Evolutionary conservation across 2,888 invertebrate species (phyloP).

Genomic region (Eumerus sabulonum): DNA sequence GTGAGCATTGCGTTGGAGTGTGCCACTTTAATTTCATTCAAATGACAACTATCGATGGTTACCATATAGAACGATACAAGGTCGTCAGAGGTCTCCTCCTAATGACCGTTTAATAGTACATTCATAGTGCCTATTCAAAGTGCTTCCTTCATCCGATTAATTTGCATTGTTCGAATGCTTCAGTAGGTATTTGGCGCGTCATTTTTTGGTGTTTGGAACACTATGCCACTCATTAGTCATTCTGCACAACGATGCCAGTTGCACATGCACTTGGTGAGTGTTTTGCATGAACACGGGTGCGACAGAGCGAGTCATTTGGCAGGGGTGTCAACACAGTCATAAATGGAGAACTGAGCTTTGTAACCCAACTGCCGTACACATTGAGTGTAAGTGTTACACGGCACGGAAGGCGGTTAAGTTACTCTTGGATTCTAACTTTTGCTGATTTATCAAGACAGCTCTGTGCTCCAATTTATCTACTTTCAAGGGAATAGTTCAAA

Average conservation of each 20-base stretch:
- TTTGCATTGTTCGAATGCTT: constrained; percentile 32
- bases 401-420: too few relatives aligned
- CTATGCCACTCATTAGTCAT: constrained; percentile 31
- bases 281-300: too few relatives aligned
- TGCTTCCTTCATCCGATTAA: constrained; percentile 46
- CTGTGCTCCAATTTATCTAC: too few relatives aligned
- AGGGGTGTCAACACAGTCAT: background rate
- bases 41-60: constrained; percentile 15
- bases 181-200: constrained; percentile 1
- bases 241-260: constrained; percentile 5
- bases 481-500: too few relatives aligned
- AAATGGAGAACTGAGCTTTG: too few relatives aligned
- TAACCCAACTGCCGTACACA: too few relatives aligned
- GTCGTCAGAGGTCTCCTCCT: constrained; percentile 44
- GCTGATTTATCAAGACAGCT: too few relatives aligned
- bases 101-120: constrained; percentile 36
- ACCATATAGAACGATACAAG: constrained; percentile 14
- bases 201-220: constrained; percentile 37
- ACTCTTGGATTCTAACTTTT: too few relatives aligned
- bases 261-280: too few relatives aligned
- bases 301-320: background rate
- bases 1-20: constrained; percentile 25
- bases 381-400: too few relatives aligned
- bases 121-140: constrained; percentile 20
- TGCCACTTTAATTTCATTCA: constrained; percentile 48